These are phyloP conservation scores for Rutilus rutilus DNA, from an alignment of 2,113 vertebrate genomes.

Conservation along the genomic window DNA sequence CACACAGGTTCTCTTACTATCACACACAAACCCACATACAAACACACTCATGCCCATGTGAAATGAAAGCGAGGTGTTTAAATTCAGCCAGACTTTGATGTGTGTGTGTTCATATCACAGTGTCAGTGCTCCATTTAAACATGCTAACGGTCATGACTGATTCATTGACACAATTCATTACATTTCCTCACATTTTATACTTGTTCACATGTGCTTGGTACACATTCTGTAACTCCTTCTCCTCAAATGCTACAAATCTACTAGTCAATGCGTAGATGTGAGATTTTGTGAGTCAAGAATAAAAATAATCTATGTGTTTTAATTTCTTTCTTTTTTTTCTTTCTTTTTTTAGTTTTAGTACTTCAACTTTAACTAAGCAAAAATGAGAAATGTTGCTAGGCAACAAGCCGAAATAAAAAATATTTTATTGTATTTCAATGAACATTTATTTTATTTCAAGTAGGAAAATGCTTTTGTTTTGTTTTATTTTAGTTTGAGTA, in stretches of 20 bases:
- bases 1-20: constrained; percentile 68
- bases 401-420: too few species aligned
- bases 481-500: too few species aligned
- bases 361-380: too few species aligned
- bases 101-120: not conserved
- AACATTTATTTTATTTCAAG: too few species aligned
- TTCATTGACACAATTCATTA: constrained; percentile 25
- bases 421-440: too few species aligned
- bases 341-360: too few species aligned
- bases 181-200: too few species aligned
- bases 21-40: constrained; percentile 39
- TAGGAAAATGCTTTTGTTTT: too few species aligned
- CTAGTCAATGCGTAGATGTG: not conserved
- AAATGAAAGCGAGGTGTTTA: not conserved
- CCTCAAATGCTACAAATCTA: not conserved
- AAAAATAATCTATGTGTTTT: too few species aligned
- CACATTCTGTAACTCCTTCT: not conserved
- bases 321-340: too few species aligned
- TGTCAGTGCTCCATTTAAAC: not conserved
- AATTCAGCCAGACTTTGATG: not conserved
- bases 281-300: not conserved
- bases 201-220: not conserved
- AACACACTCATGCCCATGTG: not conserved
- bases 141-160: constrained; percentile 9
- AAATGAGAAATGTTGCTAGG: too few species aligned